phyloP scores from a whole-genome alignment of 1,140 invertebrate genomes.

The Stratiolaelaps scimitus region DNA sequence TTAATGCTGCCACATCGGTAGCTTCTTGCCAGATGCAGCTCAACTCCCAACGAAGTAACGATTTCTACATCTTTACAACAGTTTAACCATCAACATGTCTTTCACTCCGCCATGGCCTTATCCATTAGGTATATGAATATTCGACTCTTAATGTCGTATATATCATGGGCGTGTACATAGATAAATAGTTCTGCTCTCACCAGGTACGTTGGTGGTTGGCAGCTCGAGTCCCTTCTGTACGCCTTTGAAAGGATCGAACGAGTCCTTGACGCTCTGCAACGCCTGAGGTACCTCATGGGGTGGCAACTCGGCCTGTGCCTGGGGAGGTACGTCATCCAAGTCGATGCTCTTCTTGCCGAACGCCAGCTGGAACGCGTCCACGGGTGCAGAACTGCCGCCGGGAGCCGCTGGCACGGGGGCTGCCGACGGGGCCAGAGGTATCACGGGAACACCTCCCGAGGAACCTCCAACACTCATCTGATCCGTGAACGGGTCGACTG shows the following conservation, averaged over 20 bases:
- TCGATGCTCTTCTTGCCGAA: conserved; percentile 27
- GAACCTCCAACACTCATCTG: not conserved
- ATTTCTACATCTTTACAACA: too few relatives aligned
- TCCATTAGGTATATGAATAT: too few relatives aligned
- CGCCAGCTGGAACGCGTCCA: conserved; percentile 27
- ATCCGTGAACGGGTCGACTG: conserved; percentile 23
- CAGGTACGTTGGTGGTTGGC: not conserved
- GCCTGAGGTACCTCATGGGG: not conserved
- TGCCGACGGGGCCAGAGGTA: not conserved
- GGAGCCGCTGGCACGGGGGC: not conserved
- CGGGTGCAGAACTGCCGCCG: not conserved
- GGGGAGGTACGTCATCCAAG: conserved; percentile 23
- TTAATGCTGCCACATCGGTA: too few relatives aligned
- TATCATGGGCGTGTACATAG: too few relatives aligned
- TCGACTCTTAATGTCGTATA: too few relatives aligned
- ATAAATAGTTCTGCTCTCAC: not conserved
- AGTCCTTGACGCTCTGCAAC: conserved; percentile 18
- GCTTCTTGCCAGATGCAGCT: too few relatives aligned
- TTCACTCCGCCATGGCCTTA: too few relatives aligned
- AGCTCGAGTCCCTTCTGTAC: conserved; percentile 11
- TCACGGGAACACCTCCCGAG: not conserved
- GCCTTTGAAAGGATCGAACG: conserved; percentile 14
- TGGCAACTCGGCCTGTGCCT: conserved; percentile 14
- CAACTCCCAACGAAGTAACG: too few relatives aligned
- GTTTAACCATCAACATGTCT: too few relatives aligned